Base-by-base conservation (phyloP, 2,888 invertebrate species). In the Physocephala rufipes region DNA sequence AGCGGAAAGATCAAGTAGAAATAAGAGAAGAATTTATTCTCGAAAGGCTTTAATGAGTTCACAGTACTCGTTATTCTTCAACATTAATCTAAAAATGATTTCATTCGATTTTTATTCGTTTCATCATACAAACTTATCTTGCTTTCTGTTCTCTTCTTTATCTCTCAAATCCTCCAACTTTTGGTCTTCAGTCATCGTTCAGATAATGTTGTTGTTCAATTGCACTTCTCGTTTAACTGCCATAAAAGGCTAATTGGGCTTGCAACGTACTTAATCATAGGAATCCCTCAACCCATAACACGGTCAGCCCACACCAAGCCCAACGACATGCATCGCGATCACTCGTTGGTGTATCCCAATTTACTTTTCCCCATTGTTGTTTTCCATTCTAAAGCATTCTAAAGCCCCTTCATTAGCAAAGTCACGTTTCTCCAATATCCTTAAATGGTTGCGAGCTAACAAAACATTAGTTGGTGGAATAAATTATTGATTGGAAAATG, bases 221-320 rank as follows among this genome's bases (percentile, higher is more conserved):
- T 59, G 59, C 53, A n/a, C 21, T 68, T 24, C 28, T 26, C 58
- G 59, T 24, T 36, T 4, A 36, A 36, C 21, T 36, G 47, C 68
- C 68, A 68, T 68, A 68, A 30, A 68, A 68, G 68, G 68, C 62
- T 68, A 68, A 68, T 68, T 68, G 68, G 68, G 59, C 58, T 62
- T 68, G 49, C 61, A 62, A 28, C 61, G 62, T 68, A 47, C 47
- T 61, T 62, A 61, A 62, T 68, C 68, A 62, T 51, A n/a, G n/a
- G 30, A 49, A 61, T 51, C 58, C 28, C 36, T 36, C 9, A 7
- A 9, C 5, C 36, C 36, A 49, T 13, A 49, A 49, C 3, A 19
- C 19, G 49, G 13, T 5, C n/a, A 4, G n/a, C 16, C 49, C 19
- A 49, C 19, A 36, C 49, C 49, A 13, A 49, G 49, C 4, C n/a